Conservation (phyloP, 2,113 vertebrate species). For the Thalassoma bifasciatum region DNA sequence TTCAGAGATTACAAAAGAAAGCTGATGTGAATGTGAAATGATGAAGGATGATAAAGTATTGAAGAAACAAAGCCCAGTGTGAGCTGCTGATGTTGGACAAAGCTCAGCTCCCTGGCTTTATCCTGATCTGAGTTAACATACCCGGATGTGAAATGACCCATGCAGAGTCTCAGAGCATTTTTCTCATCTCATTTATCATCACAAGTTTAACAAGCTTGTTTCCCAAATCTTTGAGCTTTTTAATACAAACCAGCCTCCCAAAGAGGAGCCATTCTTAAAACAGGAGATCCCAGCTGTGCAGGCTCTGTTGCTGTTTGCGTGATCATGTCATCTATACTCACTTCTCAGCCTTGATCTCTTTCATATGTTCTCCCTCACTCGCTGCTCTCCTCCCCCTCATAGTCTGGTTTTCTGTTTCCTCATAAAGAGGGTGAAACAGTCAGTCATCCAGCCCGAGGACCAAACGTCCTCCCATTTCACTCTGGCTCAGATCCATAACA, state of each 20-base stretch:
- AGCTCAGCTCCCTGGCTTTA: not conserved
- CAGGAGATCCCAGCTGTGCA: not conserved
- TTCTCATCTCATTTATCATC: not conserved
- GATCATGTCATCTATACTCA: not conserved
- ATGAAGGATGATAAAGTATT: too few species aligned
- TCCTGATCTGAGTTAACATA: not conserved
- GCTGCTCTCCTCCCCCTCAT: constrained; percentile 1
- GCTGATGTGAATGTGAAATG: too few species aligned
- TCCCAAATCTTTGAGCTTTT: not conserved
- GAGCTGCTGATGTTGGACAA: too few species aligned
- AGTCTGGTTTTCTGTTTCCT: not conserved
- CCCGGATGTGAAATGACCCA: not conserved
- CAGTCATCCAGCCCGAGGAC: not conserved
- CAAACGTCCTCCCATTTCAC: constrained; percentile 3
- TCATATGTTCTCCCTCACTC: not conserved
- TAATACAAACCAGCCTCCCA: not conserved
- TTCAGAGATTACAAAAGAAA: too few species aligned
- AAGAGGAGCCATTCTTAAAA: not conserved
- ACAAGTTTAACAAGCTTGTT: not conserved
- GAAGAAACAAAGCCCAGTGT: too few species aligned
- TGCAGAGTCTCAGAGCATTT: not conserved
- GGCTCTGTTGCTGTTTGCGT: not conserved
- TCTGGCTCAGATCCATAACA: constrained; percentile 12
- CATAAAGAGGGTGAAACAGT: not conserved
- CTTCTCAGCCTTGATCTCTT: not conserved